Percentiles rank a stretch among this genome's conserved stretches.
Evolutionary conservation across 2,113 vertebrate species (phyloP).

Genomic region (Takifugu bimaculatus): DNA sequence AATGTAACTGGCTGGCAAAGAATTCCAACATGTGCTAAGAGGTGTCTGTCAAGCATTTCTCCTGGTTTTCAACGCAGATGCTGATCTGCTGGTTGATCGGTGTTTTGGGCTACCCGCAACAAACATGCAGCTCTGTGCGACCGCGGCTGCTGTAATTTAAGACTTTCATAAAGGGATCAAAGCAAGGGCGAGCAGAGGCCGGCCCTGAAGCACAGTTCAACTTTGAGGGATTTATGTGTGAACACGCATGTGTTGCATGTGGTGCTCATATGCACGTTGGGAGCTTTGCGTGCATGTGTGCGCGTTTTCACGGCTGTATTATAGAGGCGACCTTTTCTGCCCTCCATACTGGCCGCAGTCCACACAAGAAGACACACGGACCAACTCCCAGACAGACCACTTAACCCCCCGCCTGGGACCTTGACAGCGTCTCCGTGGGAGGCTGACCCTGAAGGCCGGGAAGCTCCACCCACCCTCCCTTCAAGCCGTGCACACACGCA

Average conservation of each 20-base stretch:
- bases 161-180: constrained; percentile 28
- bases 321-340: constrained; percentile 49
- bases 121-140: constrained; percentile 10
- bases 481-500: constrained; percentile 19
- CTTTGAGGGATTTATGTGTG: constrained; percentile 29
- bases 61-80: no score
- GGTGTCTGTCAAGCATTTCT: no score
- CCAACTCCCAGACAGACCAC: constrained; percentile 53
- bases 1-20: no score
- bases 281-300: constrained; percentile 1
- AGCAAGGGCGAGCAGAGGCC: constrained; percentile 32
- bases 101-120: constrained; percentile 2
- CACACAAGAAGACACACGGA: constrained; percentile 47
- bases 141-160: constrained; percentile 24
- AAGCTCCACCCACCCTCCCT: constrained; percentile 62
- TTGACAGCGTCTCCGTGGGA: constrained; percentile 69
- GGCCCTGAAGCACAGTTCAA: constrained; percentile 47
- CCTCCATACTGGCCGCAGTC: constrained; percentile 46
- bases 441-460: constrained; percentile 61
- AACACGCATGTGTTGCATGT: constrained; percentile 13
- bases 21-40: no score
- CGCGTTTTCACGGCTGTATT: constrained; percentile 46
- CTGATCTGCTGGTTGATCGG: background rate
- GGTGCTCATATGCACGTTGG: constrained; percentile 25
- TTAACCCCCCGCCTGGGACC: constrained; percentile 67